Evolutionary conservation across 2,888 invertebrate species (phyloP), one percentile per base, ranked within the genome.

Genomic region (Diadegma fenestrale): DNA sequence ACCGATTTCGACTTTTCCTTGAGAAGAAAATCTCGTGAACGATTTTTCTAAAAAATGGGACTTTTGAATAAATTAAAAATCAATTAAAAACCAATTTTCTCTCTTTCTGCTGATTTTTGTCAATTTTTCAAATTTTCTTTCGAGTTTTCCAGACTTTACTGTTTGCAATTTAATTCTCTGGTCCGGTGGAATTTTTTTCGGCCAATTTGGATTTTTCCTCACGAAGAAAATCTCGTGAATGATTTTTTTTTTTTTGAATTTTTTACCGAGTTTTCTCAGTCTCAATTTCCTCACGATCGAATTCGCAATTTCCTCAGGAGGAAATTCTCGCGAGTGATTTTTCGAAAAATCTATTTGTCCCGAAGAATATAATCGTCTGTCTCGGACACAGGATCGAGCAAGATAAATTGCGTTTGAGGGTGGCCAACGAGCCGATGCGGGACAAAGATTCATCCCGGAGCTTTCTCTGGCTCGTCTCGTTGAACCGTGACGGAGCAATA

Each of bases 401-500:
- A 80, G 77, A 72, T 48, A 84, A 80, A 80, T 77, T 43, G 10
- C 68, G 81, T 81, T 84, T 81, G 80, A 84, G 71, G 63, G 48
- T 82, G 82, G 37, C 41, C 79, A 79, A 75, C 75, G 79, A 79
- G 66, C 76, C 82, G 71, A 61, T 63, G 17, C 58, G 22, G 30
- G 77, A 66, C 54, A 22, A 58, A 58, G 54, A 26, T 48, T 51
- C 37, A 19, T 14, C 12, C 41, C 54, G 8, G 8, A 12, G 14
- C 26, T 43, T 51, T 64, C 64, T 66, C 45, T 22, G 58, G 68
- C 26, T n/a, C 68, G 17, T 43, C 68, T 26, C 82, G 76, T 22
- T 82, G 51, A 72, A 80, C 76, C 80, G 79, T 82, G 82, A 82
- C 51, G 71, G 76, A 73, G 68, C 85, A 82, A 82, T 82, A 85